Evolutionary conservation across 2,113 vertebrate species (phyloP).

Genomic region (Dasyurus viverrinus): DNA sequence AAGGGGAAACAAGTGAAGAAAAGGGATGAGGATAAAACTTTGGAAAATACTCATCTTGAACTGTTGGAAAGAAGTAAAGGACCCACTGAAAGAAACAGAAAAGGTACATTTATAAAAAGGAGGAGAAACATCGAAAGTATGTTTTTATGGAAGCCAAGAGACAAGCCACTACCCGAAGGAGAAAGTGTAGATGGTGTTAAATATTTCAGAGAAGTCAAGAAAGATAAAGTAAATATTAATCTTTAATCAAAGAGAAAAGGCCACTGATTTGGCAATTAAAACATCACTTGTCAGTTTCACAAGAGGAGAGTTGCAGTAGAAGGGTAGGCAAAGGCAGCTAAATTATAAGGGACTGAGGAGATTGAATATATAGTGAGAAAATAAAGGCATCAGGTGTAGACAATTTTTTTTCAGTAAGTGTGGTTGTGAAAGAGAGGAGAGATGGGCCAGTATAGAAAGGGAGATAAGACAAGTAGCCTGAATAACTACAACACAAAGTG

Average conservation of each 20-base stretch:
- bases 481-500: not conserved
- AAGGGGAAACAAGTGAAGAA: not conserved
- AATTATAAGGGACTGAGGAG: not conserved
- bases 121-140: not conserved
- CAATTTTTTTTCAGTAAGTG: not conserved
- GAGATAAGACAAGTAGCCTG: not conserved
- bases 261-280: not conserved
- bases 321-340: not conserved
- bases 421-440: not conserved
- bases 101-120: not conserved
- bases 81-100: not conserved
- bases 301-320: not conserved
- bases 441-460: not conserved
- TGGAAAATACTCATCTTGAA: not conserved
- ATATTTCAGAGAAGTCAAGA: not conserved
- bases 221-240: not conserved
- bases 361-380: not conserved
- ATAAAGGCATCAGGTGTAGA: not conserved
- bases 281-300: not conserved
- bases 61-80: not conserved
- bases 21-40: not conserved
- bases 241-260: not conserved
- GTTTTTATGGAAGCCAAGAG: not conserved
- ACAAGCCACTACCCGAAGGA: not conserved
- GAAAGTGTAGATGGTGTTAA: not conserved